These are phyloP conservation scores for Manacus vitellinus DNA, from an alignment of 2,113 vertebrate species.

Conservation along the genomic window DNA sequence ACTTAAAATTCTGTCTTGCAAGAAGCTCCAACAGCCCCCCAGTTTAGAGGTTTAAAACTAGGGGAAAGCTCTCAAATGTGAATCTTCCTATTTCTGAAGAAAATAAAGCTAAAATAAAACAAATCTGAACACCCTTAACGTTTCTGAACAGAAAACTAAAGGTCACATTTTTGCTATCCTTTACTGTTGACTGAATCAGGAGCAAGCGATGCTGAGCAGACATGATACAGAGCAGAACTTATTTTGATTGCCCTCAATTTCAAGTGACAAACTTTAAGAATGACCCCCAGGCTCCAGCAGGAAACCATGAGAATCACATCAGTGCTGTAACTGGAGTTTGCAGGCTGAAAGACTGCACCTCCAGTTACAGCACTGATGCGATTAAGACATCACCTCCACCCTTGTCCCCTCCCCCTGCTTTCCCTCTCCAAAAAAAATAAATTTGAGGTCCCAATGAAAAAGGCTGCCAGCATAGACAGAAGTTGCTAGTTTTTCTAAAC, in stretches of 20 bases:
- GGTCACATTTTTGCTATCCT: not conserved
- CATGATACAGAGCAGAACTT: not conserved
- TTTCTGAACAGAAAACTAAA: not conserved
- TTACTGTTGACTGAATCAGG: not conserved
- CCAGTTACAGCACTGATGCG: no score
- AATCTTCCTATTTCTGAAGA: not conserved
- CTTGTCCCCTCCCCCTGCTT: rapidly evolving
- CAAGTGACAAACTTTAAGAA: not conserved
- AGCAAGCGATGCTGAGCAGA: not conserved
- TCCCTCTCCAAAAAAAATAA: not conserved
- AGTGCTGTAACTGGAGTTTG: not conserved
- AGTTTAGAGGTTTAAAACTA: not conserved
- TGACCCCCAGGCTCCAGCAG: not conserved
- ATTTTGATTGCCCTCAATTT: not conserved
- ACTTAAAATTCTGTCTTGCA: not conserved
- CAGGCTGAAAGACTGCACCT: not conserved
- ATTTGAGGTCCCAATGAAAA: not conserved
- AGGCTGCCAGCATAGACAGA: not conserved
- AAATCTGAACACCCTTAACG: not conserved
- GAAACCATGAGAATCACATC: not conserved
- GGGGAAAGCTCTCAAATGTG: not conserved
- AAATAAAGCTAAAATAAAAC: not conserved
- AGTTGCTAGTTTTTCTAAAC: not conserved
- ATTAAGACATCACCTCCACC: not conserved
- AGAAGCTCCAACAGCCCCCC: not conserved